These are phyloP conservation scores for Rotaria macrura DNA, from an alignment of 2,888 invertebrate species.

Conservation along the genomic window DNA sequence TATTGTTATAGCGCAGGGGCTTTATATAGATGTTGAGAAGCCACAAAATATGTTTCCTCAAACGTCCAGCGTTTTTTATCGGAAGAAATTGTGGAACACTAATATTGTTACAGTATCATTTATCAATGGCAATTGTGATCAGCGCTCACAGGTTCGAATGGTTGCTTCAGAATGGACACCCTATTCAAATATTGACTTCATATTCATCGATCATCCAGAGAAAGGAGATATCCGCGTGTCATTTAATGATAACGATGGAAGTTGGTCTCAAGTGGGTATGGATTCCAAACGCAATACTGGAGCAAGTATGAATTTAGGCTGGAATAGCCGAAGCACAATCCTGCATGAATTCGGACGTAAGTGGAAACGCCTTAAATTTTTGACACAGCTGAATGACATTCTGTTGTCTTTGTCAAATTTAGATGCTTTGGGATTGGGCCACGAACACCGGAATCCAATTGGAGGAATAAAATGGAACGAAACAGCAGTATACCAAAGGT, in stretches of 20 bases:
- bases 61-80: background rate
- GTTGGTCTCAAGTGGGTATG: background rate
- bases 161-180: background rate
- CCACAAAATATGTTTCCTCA: background rate
- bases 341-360: background rate
- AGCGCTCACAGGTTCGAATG: background rate
- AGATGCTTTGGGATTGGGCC: background rate
- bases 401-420: background rate
- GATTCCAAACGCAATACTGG: background rate
- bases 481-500: background rate
- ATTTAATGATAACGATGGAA: background rate
- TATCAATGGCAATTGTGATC: background rate
- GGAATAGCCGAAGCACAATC: background rate
- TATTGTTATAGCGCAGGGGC: background rate
- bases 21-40: background rate
- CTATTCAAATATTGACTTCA: background rate
- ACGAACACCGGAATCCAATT: background rate
- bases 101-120: background rate
- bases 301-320: background rate
- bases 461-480: background rate
- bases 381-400: background rate
- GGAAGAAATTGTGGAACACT: background rate
- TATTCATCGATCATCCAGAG: background rate
- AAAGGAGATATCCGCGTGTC: background rate
- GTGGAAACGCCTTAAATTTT: background rate